Base-by-base conservation (phyloP, 2,113 vertebrate genomes). In the Anhinga anhinga region DNA sequence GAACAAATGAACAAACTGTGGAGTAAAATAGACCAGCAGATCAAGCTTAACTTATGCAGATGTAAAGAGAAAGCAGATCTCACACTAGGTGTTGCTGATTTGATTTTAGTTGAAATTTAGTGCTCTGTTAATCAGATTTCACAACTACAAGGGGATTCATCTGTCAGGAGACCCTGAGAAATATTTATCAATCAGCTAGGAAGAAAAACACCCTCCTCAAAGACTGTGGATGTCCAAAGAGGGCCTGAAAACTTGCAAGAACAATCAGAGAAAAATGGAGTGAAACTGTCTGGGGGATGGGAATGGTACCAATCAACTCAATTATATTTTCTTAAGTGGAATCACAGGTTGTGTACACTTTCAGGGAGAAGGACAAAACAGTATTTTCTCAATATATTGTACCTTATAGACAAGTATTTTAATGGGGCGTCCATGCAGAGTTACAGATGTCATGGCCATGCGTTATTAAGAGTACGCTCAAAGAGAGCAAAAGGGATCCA, bases 121-220 rank as follows among this genome's bases (percentile, higher is more conserved):
- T 44, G 18, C 15, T 61, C 61, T 55, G 27, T 82, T 96, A 97
- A 95, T 94, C 53, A 71, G 58, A 84, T 87, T 95, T 93, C 59
- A 86, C 40, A 62, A 79, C 69, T 47, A 59, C 20, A 72, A 88
- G 16, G 29, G 42, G 21, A 90, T 91, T 91, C 4, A 2, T 23
- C 56, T 52, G 8, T 67, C 59, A 82, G n/a, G 8, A 30, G 27
- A 77, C 44, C 25, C 47, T 44, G 55, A 85, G 52, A 84, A 90
- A 63, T 38, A 71, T 92, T 96, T 87, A 29, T 94, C 77, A 50
- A 47, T 90, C 82, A 87, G 27, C 42, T 71, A 40, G 45, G 40
- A 93, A 90, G 58, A 90, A 97, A 95, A 95, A 22, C 19, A 84
- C n/a, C 18, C 9, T 85, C n/a, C 30, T 93, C 5, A 4, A 77